Conservation (phyloP, 2,113 vertebrate species). For the Poicephalus meyeri region DNA sequence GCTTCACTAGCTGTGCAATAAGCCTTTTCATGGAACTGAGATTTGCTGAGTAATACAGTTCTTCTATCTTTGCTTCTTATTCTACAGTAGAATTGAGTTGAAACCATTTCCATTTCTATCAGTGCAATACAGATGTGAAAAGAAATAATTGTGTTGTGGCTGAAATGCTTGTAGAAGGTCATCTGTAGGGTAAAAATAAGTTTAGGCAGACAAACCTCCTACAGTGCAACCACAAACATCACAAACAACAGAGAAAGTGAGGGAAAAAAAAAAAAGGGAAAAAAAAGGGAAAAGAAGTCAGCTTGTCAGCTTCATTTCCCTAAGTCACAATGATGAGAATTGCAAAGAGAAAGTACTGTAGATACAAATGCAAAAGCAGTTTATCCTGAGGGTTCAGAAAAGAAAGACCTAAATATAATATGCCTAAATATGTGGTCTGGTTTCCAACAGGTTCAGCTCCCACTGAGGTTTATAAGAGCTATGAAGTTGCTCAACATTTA, state of each 20-base stretch:
- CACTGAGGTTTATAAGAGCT: not conserved
- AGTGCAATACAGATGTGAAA: constrained; percentile 22
- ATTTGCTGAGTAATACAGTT: constrained; percentile 67
- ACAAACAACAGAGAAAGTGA: not conserved
- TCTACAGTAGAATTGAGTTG: constrained; percentile 46
- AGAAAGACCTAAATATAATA: not conserved
- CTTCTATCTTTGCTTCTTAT: constrained; percentile 29
- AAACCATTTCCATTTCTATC: constrained; percentile 59
- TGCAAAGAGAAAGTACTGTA: not conserved
- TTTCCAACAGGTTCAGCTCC: not conserved
- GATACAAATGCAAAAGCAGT: not conserved
- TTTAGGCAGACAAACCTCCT: constrained; percentile 1
- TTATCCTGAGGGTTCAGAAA: not conserved
- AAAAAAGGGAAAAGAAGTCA: not conserved
- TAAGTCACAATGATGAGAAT: not conserved
- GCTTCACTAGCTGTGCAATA: constrained; percentile 72
- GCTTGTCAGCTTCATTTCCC: not conserved
- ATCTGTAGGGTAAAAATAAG: constrained; percentile 15
- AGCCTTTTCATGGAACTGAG: constrained; percentile 55
- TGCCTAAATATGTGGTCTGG: not conserved
- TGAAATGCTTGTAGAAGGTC: constrained; percentile 33
- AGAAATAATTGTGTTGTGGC: constrained; percentile 33
- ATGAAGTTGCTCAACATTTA: not conserved
- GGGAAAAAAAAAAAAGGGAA: rapidly evolving
- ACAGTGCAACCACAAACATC: not conserved